Conservation (phyloP, 2,888 invertebrate genomes). For the Junonia oenone region DNA sequence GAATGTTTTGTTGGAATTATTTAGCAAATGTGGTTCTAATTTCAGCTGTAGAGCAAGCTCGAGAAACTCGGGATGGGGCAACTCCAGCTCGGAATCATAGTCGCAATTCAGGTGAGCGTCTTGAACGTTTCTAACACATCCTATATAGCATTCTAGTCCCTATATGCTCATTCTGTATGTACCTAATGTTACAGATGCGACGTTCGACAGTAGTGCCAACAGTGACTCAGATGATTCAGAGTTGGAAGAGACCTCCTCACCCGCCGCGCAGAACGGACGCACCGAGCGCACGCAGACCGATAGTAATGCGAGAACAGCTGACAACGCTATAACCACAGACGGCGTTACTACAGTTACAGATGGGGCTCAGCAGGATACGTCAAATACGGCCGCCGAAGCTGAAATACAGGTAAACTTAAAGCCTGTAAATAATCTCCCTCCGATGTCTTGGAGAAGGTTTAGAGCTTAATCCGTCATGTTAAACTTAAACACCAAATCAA, state of each 20-base stretch:
- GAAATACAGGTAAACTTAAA: no score
- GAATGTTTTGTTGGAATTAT: no score
- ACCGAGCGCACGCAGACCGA: constrained; percentile 45
- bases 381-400: no score
- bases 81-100: constrained; percentile 37
- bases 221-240: constrained; percentile 57
- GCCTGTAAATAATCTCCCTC: no score
- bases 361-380: not conserved
- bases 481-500: no score
- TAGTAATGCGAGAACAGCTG: not conserved
- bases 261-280: constrained; percentile 19
- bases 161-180: no score
- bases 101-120: constrained; percentile 44
- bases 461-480: no score
- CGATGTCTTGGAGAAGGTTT: no score
- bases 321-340: not conserved
- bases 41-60: constrained; percentile 26
- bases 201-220: constrained; percentile 64
- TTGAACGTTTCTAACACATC: no score
- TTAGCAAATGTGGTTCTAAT: not conserved
- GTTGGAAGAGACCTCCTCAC: constrained; percentile 26
- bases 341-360: not conserved
- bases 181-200: constrained; percentile 49
- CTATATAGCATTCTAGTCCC: no score
- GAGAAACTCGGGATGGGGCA: not conserved